phyloP scores from a whole-genome alignment of 1,140 invertebrate genomes.

The Sipha flava region DNA sequence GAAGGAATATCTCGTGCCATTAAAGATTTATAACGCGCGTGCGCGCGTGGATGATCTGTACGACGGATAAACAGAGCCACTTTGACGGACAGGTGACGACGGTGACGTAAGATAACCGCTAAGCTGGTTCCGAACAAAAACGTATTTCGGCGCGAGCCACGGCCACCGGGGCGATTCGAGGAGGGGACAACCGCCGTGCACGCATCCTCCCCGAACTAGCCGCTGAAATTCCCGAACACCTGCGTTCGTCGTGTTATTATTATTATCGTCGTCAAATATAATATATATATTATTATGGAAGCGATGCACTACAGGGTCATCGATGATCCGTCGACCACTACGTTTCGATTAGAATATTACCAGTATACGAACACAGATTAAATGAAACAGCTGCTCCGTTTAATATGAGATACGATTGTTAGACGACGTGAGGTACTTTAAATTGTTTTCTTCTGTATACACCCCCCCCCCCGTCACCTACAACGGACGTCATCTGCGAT shows the following conservation, averaged over 20 bases:
- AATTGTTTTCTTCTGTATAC: too few species aligned
- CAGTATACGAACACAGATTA: too few species aligned
- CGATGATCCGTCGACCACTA: not conserved
- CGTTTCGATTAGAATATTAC: too few species aligned
- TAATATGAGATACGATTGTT: too few species aligned
- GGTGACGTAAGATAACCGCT: not conserved
- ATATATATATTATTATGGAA: too few species aligned
- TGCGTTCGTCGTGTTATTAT: too few species aligned
- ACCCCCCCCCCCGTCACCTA: not conserved
- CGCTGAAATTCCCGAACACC: not conserved
- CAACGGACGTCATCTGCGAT: not conserved
- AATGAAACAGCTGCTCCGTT: too few species aligned
- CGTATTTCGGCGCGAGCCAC: not conserved
- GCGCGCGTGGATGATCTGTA: not conserved
- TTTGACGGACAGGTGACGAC: slow-evolving; percentile 10
- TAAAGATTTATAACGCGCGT: not conserved
- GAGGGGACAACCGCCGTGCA: not conserved
- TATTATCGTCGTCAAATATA: too few species aligned
- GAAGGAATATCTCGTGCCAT: not conserved
- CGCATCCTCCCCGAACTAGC: not conserved
- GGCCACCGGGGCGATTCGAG: not conserved
- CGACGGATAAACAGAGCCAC: not conserved
- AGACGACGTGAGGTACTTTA: too few species aligned
- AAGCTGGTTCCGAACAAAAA: not conserved
- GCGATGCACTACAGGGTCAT: not conserved